Conservation (phyloP, 2,113 vertebrate genomes). For the Limnothrissa miodon region DNA sequence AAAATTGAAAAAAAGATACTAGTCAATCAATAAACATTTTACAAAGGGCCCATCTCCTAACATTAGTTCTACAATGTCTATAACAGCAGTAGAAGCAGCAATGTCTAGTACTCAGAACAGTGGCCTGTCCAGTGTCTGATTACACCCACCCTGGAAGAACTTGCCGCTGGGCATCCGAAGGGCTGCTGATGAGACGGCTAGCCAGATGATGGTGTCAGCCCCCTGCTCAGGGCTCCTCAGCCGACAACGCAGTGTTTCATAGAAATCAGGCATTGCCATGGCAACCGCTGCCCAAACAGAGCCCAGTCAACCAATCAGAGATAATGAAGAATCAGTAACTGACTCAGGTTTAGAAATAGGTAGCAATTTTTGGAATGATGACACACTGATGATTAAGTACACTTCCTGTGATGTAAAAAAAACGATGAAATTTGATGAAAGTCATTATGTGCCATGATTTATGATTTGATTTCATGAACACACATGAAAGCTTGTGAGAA, state of each 20-base stretch:
- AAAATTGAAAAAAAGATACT: too few relatives aligned
- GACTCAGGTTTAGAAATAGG: neutral
- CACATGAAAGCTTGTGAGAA: too few relatives aligned
- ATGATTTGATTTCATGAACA: too few relatives aligned
- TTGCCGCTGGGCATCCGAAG: conserved; percentile 51
- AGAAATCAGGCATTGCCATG: conserved; percentile 69
- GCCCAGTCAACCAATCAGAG: neutral
- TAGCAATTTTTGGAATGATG: neutral
- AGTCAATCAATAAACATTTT: too few relatives aligned
- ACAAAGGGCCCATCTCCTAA: too few relatives aligned
- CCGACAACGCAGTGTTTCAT: conserved; percentile 63
- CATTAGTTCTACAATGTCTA: too few relatives aligned
- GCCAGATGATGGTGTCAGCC: conserved; percentile 66
- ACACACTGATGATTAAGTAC: neutral
- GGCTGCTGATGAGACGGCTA: conserved; percentile 58
- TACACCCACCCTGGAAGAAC: conserved; percentile 68
- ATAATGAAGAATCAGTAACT: neutral
- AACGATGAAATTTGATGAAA: too few relatives aligned
- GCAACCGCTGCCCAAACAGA: conserved; percentile 57
- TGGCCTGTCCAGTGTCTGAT: neutral
- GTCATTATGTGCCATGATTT: too few relatives aligned
- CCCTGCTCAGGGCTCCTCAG: conserved; percentile 65
- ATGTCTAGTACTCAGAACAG: neutral
- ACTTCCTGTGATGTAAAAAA: too few relatives aligned
- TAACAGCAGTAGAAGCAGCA: too few relatives aligned